Percentiles rank a stretch among this genome's conserved stretches.
phyloP scores from a whole-genome alignment of 2,888 invertebrate genomes.

The Trissoscelio sp. region DNA sequence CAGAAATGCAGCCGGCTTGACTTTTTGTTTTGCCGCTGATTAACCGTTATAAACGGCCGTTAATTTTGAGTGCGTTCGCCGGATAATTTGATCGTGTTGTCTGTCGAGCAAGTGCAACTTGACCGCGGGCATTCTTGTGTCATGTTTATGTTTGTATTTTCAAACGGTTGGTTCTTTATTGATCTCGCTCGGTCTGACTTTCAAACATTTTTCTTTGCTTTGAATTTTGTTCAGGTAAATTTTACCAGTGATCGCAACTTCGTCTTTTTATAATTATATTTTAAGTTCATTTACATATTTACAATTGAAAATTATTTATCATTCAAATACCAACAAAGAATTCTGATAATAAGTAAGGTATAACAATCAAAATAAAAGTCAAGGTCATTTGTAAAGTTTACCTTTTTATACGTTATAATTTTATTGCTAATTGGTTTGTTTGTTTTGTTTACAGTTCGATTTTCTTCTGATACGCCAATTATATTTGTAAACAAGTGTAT shows the following conservation, averaged over 20 bases:
- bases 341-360: no score
- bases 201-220: slow-evolving; percentile 23
- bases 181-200: slow-evolving; percentile 58
- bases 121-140: slow-evolving; percentile 45
- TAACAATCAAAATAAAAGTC: no score
- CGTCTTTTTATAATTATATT: no score
- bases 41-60: not conserved
- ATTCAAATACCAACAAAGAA: no score
- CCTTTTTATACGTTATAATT: not conserved
- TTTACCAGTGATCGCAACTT: slow-evolving; percentile 9
- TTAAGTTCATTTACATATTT: no score
- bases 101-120: no score
- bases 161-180: slow-evolving; percentile 56
- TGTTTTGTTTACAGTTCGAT: not conserved
- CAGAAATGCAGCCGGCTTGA: no score
- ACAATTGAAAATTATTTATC: no score
- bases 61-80: not conserved
- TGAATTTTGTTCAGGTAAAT: slow-evolving; percentile 6
- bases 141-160: slow-evolving; percentile 62
- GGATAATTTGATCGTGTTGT: slow-evolving; percentile 3
- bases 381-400: slow-evolving; percentile 3
- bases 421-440: not conserved
- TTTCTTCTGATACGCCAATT: not conserved
- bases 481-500: not conserved
- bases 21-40: not conserved